phyloP scores from a whole-genome alignment of 1,140 invertebrate species.

The Philotrypesis tridentata region DNA sequence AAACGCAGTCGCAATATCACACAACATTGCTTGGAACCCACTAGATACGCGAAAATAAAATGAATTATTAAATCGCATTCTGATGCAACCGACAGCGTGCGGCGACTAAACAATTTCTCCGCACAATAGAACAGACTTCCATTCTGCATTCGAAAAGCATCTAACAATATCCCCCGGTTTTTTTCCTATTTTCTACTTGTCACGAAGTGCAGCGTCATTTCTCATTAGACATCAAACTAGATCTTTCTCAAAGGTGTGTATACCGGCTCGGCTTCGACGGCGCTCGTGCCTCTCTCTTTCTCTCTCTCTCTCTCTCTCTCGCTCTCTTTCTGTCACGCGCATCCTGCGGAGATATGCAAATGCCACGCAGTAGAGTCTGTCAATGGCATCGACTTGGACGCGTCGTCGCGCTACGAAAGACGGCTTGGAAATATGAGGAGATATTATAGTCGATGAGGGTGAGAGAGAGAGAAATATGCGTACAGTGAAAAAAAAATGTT shows the following conservation, averaged over 20 bases:
- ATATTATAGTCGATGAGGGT: slow-evolving; percentile 2
- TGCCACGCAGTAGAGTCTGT: slow-evolving; percentile 3
- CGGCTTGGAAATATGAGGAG: not conserved
- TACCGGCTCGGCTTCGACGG: not conserved
- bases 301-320: slow-evolving; percentile 15
- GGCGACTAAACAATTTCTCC: too few relatives aligned
- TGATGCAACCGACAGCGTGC: too few relatives aligned
- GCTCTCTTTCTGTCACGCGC: not conserved
- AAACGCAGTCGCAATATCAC: too few relatives aligned
- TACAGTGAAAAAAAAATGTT: too few relatives aligned
- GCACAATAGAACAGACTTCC: too few relatives aligned
- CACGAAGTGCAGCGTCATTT: not conserved
- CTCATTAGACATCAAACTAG: slow-evolving; percentile 13
- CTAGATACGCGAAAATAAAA: too few relatives aligned
- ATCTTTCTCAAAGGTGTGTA: not conserved
- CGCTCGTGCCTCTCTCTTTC: slow-evolving; percentile 6
- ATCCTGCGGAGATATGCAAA: not conserved
- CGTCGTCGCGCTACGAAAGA: not conserved
- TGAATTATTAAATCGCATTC: too few relatives aligned
- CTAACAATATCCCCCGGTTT: not conserved
- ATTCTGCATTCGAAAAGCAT: not conserved
- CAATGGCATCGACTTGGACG: slow-evolving; percentile 35
- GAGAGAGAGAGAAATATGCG: too few relatives aligned
- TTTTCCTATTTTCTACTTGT: not conserved
- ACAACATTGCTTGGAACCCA: too few relatives aligned